A percentile compares a stretch with the other conserved stretches of the same genome.
Conservation (phyloP, 2,888 invertebrate genomes). For the Mimachlamys varia region DNA sequence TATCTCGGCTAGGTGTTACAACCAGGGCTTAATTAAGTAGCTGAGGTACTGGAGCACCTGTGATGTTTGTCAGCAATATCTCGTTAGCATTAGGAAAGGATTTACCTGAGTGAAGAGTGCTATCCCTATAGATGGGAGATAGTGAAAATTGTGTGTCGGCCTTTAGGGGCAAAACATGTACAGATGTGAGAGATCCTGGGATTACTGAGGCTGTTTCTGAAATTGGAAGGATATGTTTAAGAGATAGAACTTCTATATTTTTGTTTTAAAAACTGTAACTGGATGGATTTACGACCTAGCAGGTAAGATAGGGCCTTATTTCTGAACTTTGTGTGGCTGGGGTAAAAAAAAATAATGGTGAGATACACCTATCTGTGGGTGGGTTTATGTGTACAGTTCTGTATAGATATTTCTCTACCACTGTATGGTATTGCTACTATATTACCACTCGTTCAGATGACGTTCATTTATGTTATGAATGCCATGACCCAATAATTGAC, state of each 20-base stretch:
- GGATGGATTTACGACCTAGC: neutral
- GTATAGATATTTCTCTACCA: too few relatives aligned
- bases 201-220: neutral
- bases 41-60: neutral
- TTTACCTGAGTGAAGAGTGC: neutral
- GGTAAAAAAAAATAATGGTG: neutral
- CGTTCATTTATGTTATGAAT: too few relatives aligned
- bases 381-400: neutral
- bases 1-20: neutral
- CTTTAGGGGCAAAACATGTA: neutral
- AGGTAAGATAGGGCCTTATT: slow-evolving; percentile 9
- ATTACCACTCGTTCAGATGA: too few relatives aligned
- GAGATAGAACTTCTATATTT: neutral
- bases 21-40: neutral
- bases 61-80: neutral
- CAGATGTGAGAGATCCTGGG: neutral
- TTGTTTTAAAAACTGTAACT: neutral
- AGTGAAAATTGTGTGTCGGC: neutral
- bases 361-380: neutral
- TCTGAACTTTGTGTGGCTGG: neutral
- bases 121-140: neutral
- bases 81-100: neutral
- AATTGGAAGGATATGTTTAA: neutral
- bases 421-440: too few relatives aligned
- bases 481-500: too few relatives aligned